Evolutionary conservation across 2,797 vertebrate species (phyloP).

Genomic region (Sylvilagus floridanus): DNA sequence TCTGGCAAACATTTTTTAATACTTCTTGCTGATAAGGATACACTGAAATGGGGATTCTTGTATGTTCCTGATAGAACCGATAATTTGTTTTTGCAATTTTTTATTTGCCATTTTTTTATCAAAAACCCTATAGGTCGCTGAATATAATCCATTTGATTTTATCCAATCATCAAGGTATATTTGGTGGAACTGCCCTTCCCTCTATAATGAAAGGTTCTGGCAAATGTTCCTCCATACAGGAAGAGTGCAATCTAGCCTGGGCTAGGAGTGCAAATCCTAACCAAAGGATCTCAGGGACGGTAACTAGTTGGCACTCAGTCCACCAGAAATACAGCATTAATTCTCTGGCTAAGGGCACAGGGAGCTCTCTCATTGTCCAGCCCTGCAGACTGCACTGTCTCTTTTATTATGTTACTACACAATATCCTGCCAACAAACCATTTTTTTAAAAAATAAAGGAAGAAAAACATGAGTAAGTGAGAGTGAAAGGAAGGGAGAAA

Average conservation of each 20-base stretch:
- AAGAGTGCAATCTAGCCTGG: not conserved
- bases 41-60: not conserved
- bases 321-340: not conserved
- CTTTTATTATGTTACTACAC: not conserved
- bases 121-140: not conserved
- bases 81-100: not conserved
- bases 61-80: not conserved
- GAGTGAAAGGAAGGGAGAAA: not conserved
- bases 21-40: not conserved
- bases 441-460: not conserved
- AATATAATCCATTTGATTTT: not conserved
- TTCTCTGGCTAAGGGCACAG: not conserved
- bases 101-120: not conserved
- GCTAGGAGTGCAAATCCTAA: not conserved
- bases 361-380: not conserved
- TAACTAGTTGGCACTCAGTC: not conserved
- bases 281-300: not conserved
- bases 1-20: slow-evolving; percentile 4
- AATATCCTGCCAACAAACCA: not conserved
- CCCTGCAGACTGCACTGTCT: not conserved
- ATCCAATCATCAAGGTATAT: not conserved
- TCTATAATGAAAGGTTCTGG: not conserved
- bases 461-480: not conserved
- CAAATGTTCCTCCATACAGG: not conserved
- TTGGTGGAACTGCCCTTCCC: not conserved